A percentile compares a stretch with the other conserved stretches of the same genome.
phyloP scores from a whole-genome alignment of 2,113 vertebrate species.

The Ageneiosus marmoratus region DNA sequence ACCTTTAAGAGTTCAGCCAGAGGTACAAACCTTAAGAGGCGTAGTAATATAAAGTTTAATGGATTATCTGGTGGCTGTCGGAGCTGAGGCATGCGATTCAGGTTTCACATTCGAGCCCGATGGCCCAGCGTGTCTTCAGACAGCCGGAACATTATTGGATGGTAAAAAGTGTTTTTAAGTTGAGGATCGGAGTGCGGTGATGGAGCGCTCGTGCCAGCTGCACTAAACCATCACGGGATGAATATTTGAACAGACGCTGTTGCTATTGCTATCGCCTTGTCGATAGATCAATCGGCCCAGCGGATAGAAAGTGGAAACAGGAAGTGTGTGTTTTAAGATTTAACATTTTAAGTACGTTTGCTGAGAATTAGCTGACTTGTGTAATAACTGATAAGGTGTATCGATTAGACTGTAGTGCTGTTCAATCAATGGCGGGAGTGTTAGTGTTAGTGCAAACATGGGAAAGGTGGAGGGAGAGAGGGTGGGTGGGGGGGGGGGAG shows the following conservation, averaged over 20 bases:
- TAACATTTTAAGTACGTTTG: slow-evolving; percentile 78
- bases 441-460: slow-evolving; percentile 73
- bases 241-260: slow-evolving; percentile 78
- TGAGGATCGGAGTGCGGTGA: slow-evolving; percentile 54
- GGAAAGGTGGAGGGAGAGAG: slow-evolving; percentile 61
- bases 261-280: slow-evolving; percentile 69
- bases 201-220: slow-evolving; percentile 62
- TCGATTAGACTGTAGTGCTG: slow-evolving; percentile 74
- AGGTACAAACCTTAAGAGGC: slow-evolving; percentile 20
- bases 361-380: slow-evolving; percentile 79
- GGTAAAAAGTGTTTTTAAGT: slow-evolving; percentile 71
- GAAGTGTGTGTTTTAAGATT: slow-evolving; percentile 37
- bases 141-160: slow-evolving; percentile 64
- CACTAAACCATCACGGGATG: slow-evolving; percentile 70
- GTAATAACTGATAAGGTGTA: slow-evolving; percentile 77
- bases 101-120: slow-evolving; percentile 43
- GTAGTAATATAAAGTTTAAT: slow-evolving; percentile 52
- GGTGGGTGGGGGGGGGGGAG: slow-evolving; percentile 46
- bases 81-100: slow-evolving; percentile 39
- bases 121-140: slow-evolving; percentile 60
- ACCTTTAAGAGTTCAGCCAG: background rate
- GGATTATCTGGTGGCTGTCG: slow-evolving; percentile 45
- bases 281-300: slow-evolving; percentile 77
- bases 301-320: slow-evolving; percentile 68
- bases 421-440: slow-evolving; percentile 74